Evolutionary conservation across 2,113 vertebrate genomes (phyloP).

Genomic region (Cynocephalus volans): DNA sequence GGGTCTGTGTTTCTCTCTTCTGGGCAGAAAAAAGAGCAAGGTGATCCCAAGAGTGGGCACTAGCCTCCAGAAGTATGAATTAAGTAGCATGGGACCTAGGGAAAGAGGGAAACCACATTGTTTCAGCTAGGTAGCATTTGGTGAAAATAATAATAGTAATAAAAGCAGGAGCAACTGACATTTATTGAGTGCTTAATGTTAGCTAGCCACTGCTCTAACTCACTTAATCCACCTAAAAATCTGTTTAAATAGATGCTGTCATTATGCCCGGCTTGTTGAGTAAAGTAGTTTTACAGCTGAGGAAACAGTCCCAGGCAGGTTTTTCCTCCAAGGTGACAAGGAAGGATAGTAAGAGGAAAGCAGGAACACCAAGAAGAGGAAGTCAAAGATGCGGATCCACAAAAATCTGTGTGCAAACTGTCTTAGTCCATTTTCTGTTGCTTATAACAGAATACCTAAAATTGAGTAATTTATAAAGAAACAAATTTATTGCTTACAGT

Average conservation of each 20-base stretch:
- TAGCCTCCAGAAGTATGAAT: not conserved
- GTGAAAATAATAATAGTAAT: not conserved
- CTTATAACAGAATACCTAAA: too few relatives aligned
- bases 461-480: too few relatives aligned
- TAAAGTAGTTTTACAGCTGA: not conserved
- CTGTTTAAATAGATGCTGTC: not conserved
- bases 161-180: not conserved
- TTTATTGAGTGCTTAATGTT: not conserved
- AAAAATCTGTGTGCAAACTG: too few relatives aligned
- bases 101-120: not conserved
- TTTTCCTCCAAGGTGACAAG: not conserved
- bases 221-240: not conserved
- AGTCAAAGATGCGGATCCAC: too few relatives aligned
- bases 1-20: not conserved
- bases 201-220: not conserved
- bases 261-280: not conserved
- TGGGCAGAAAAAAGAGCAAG: not conserved
- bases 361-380: too few relatives aligned
- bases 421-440: too few relatives aligned
- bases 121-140: not conserved
- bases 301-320: not conserved
- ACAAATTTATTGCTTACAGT: too few relatives aligned
- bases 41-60: not conserved
- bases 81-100: too few relatives aligned
- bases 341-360: not conserved